phyloP scores from a whole-genome alignment of 2,888 invertebrate species.

The Xylota segnis region DNA sequence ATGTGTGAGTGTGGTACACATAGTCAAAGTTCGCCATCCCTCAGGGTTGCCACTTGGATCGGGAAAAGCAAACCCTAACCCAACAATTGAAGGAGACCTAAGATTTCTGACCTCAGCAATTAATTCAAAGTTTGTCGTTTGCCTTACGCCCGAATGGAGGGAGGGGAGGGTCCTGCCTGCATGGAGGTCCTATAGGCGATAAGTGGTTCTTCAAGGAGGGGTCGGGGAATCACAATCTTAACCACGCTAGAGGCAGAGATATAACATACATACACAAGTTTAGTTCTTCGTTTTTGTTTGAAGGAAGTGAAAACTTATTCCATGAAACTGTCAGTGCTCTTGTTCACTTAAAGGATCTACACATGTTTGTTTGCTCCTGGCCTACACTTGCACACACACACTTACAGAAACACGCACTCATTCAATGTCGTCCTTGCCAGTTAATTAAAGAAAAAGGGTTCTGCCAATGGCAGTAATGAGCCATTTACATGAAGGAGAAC shows the following conservation, averaged over 20 bases:
- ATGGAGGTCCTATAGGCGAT: neutral
- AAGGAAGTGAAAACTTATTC: constrained; percentile 62
- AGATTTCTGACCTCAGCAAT: constrained; percentile 74
- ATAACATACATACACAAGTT: constrained; percentile 29
- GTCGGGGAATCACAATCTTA: constrained; percentile 29
- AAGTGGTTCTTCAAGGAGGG: neutral
- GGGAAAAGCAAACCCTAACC: constrained; percentile 47
- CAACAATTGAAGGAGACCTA: constrained; percentile 43
- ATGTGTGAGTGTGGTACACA: neutral
- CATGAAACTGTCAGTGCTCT: constrained; percentile 55
- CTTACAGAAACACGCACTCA: constrained; percentile 27
- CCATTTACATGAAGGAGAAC: constrained; percentile 60
- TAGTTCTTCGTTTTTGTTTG: constrained; percentile 39
- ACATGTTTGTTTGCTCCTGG: constrained; percentile 64
- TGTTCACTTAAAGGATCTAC: constrained; percentile 56
- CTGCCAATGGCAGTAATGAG: constrained; percentile 74
- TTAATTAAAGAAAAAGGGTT: constrained; percentile 74
- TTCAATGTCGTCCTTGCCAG: constrained; percentile 52
- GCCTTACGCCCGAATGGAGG: constrained; percentile 26
- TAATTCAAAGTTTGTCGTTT: constrained; percentile 76
- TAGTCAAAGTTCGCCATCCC: constrained; percentile 42
- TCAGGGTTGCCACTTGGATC: constrained; percentile 29
- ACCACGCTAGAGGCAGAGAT: constrained; percentile 32
- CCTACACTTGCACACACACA: constrained; percentile 24
- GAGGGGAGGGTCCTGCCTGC: neutral